These are phyloP conservation scores for Aphidius colemani DNA, from an alignment of 2,888 invertebrate genomes.

Conservation along the genomic window DNA sequence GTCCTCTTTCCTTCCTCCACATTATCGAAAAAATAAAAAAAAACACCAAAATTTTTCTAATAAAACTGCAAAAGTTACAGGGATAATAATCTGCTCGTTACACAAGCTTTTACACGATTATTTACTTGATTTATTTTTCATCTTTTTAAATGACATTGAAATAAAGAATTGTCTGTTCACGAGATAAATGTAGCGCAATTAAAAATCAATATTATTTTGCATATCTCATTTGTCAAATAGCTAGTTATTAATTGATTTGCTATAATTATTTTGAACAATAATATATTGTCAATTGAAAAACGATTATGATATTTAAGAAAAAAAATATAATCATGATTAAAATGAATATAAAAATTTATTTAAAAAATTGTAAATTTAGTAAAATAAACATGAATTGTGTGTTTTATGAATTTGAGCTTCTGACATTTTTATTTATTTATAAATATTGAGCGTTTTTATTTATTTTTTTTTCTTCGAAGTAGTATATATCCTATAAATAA, in stretches of 20 bases:
- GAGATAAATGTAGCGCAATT: not conserved
- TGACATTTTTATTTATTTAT: constrained; percentile 13
- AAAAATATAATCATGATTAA: not conserved
- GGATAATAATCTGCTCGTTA: not conserved
- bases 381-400: not conserved
- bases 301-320: not conserved
- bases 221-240: not conserved
- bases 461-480: constrained; percentile 1
- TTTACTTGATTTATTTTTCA: not conserved
- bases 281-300: not conserved
- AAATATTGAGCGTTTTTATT: constrained; percentile 27
- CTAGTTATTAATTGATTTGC: too few species aligned
- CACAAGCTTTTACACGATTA: not conserved
- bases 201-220: not conserved
- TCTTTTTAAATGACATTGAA: not conserved
- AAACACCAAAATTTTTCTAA: too few species aligned
- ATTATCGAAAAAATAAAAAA: too few species aligned
- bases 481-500: constrained; percentile 17
- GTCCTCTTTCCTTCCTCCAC: not conserved
- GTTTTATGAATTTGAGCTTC: constrained; percentile 14
- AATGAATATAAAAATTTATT: not conserved
- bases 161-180: not conserved
- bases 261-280: too few species aligned
- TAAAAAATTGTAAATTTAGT: not conserved
- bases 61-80: not conserved